phyloP scores from a whole-genome alignment of 2,113 vertebrate genomes.

The Stigmatopora nigra region DNA sequence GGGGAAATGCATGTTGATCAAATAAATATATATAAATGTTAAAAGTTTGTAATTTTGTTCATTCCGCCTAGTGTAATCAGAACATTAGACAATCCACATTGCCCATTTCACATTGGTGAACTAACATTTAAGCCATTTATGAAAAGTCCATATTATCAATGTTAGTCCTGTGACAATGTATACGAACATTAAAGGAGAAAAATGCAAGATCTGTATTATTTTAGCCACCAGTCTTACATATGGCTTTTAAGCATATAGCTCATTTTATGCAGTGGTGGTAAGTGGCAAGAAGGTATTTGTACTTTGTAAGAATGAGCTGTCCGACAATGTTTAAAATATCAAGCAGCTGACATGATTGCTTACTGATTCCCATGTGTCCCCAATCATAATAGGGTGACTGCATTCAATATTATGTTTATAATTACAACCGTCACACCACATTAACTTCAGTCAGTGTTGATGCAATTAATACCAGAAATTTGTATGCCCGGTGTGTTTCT shows the following conservation, averaged over 20 bases:
- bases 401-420: constrained; percentile 60
- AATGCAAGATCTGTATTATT: too few relatives aligned
- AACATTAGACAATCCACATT: too few relatives aligned
- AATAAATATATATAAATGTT: neutral
- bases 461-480: constrained; percentile 54
- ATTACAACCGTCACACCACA: constrained; percentile 60
- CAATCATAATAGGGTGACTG: constrained; percentile 50
- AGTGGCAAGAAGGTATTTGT: constrained; percentile 45
- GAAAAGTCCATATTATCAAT: neutral
- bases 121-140: neutral
- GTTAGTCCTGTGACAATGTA: neutral
- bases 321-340: constrained; percentile 55
- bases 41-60: neutral
- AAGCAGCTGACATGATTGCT: constrained; percentile 50
- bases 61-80: too few relatives aligned
- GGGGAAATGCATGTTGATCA: constrained; percentile 17
- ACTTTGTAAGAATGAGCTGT: constrained; percentile 41
- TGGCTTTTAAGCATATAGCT: neutral
- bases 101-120: too few relatives aligned
- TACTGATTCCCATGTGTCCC: constrained; percentile 48
- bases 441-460: constrained; percentile 56
- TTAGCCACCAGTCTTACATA: too few relatives aligned
- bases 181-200: neutral
- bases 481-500: constrained; percentile 19
- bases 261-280: neutral